Evolutionary conservation across 2,797 vertebrate genomes (phyloP).

Genomic region (Sebastiscus albofasciatus): DNA sequence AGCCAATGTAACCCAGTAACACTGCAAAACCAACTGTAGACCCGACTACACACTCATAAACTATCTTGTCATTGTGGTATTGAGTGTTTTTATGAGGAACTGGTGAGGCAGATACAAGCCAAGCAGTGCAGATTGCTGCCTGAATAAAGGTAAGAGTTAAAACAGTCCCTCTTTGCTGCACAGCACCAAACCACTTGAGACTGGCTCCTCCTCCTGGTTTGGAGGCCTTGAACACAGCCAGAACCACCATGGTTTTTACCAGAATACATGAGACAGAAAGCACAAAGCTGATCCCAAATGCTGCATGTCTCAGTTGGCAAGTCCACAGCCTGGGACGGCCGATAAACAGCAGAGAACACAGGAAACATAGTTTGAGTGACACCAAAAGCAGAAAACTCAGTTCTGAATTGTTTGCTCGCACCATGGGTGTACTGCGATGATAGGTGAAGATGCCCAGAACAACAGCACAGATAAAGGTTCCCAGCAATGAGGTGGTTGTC

Average conservation of each 20-base stretch:
- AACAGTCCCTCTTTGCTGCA: conserved; percentile 74
- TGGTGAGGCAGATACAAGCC: conserved; percentile 67
- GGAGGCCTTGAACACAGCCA: conserved; percentile 67
- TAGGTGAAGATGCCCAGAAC: conserved; percentile 64
- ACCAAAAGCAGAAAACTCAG: conserved; percentile 59
- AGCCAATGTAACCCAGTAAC: conserved; percentile 70
- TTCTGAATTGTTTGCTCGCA: conserved; percentile 77
- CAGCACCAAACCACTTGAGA: conserved; percentile 73
- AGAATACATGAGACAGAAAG: conserved; percentile 62
- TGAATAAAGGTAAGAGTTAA: conserved; percentile 57
- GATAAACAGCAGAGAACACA: conserved; percentile 70
- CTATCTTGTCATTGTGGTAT: conserved; percentile 71
- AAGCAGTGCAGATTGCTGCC: conserved; percentile 47
- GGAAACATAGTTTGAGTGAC: conserved; percentile 62
- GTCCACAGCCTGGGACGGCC: conserved; percentile 58
- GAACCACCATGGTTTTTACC: conserved; percentile 71
- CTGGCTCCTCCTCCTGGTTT: conserved; percentile 55
- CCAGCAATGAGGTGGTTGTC: conserved; percentile 61
- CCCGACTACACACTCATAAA: conserved; percentile 72
- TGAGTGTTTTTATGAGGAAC: conserved; percentile 68
- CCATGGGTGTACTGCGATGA: conserved; percentile 66
- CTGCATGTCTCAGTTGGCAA: conserved; percentile 53
- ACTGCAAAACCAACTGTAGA: conserved; percentile 67
- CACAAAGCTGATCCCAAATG: conserved; percentile 68
- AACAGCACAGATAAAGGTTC: conserved; percentile 55